Evolutionary conservation across 37 sponge, comb jelly and placozoan species (phyloP), one percentile per base, ranked within the genome.

Genomic region (Beroe ovata): DNA sequence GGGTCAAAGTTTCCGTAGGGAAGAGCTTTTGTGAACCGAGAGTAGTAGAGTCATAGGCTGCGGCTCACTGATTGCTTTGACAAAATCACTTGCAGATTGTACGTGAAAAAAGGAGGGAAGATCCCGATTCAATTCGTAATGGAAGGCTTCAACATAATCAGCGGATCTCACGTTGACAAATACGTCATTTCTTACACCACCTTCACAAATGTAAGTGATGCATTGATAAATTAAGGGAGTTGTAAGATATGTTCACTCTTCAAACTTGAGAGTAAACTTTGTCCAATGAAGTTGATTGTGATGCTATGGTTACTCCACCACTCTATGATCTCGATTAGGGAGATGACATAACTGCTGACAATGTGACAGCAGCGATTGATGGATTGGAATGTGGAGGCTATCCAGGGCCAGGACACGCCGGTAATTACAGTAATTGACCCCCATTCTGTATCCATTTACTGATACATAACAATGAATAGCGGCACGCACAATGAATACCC

Each of bases 321-420:
- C 29, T 62, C 19, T 6, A 20, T 26, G 21, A 14, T 25, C 8
- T 62, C 63, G 25, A 34, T 33, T 39, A 63, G 64, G 89, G 39
- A 60, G 89, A 89, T 32, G 54, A 77, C 54, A 40, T 77, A 6
- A 8, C 47, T 4, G 84, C 25, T 20, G 84, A 1, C 0, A 38
- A 19, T 21, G 54, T 59, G 29, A 21, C 64, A 11, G 38, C 64
- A 25, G n/a, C 60, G 21, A 58, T n/a, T 18, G 3, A 61, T 90
- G 90, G 29, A 25, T 37, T 91, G 21, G 84, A 92, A 64, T 92
- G 95, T 72, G 90, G 33, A 0, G 77, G 90, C 37, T 96, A 92
- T 64, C 96, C 96, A 60, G 96, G 96, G 0, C 96, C 96, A 0
- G 96, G 96, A 2, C 54, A 40, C 21, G 42, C 54, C 2, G 84